Conservation (phyloP, 2,888 invertebrate genomes). For the Aspidiotus destructor region DNA sequence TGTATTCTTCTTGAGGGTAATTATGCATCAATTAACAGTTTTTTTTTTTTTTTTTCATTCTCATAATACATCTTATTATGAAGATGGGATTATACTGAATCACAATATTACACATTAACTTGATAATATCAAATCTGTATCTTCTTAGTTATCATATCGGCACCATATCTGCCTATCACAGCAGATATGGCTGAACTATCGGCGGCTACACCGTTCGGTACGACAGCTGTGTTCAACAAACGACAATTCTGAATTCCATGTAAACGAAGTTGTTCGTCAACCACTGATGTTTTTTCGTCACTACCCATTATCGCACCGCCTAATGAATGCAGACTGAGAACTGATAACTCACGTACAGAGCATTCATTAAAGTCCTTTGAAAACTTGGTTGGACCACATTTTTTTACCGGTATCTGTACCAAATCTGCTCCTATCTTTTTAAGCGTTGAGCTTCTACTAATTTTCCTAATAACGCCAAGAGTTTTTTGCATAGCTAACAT, state of each 20-base stretch:
- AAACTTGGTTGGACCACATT: slow-evolving; percentile 13
- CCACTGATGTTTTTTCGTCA: slow-evolving; percentile 13
- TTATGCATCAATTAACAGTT: no score
- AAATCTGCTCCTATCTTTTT: slow-evolving; percentile 5
- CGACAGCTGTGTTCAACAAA: slow-evolving; percentile 8
- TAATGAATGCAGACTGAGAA: slow-evolving; percentile 9
- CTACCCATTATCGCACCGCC: slow-evolving; percentile 22
- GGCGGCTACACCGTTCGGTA: slow-evolving; percentile 11
- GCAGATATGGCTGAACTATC: slow-evolving; percentile 13
- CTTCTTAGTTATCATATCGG: not conserved
- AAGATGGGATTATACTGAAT: no score
- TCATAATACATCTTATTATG: no score
- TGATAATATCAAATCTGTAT: no score
- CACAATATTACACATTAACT: no score
- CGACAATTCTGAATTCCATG: slow-evolving; percentile 19
- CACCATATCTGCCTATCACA: slow-evolving; percentile 15
- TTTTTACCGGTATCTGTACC: slow-evolving; percentile 16
- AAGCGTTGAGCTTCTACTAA: slow-evolving; percentile 18
- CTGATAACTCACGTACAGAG: slow-evolving; percentile 15
- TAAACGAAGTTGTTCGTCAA: slow-evolving; percentile 17
- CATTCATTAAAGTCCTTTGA: slow-evolving; percentile 9
- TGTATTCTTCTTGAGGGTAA: no score
- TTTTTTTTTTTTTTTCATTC: no score
- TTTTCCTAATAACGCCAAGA: slow-evolving; percentile 5
- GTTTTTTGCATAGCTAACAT: slow-evolving; percentile 21